A percentile compares a stretch with the other conserved stretches of the same genome.
phyloP scores from a whole-genome alignment of 2,113 vertebrate genomes.

The Clarias macrocephalus region DNA sequence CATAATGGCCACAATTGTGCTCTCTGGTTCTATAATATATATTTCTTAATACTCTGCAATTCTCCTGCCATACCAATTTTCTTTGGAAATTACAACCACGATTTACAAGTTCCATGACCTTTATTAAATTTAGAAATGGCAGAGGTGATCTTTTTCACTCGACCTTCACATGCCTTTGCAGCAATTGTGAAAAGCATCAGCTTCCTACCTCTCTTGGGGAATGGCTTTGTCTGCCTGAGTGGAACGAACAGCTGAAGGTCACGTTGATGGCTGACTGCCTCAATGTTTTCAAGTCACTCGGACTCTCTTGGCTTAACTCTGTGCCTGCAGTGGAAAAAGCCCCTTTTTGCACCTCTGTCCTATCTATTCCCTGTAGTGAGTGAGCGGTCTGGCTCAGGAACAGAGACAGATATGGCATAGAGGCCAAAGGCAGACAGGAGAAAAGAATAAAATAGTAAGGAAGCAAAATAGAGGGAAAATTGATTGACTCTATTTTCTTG shows the following conservation, averaged over 20 bases:
- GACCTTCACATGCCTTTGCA: conserved; percentile 56
- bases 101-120: conserved; percentile 61
- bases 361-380: conserved; percentile 32
- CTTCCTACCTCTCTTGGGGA: conserved; percentile 19
- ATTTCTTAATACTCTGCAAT: background rate
- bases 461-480: conserved; percentile 25
- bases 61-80: background rate
- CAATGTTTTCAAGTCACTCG: background rate
- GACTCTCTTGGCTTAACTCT: conserved; percentile 16
- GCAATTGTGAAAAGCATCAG: conserved; percentile 43
- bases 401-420: background rate
- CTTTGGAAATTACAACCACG: background rate
- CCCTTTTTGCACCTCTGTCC: conserved; percentile 20
- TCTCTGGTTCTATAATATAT: background rate
- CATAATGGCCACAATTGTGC: conserved; percentile 52
- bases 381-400: conserved; percentile 10
- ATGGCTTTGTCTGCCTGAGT: conserved; percentile 17
- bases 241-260: conserved; percentile 45
- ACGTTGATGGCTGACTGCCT: conserved; percentile 20
- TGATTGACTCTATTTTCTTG: conserved; percentile 51
- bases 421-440: background rate
- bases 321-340: conserved; percentile 20
- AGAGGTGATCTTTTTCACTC: conserved; percentile 51
- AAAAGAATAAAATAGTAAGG: background rate
- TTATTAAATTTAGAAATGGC: conserved; percentile 60